Evolutionary conservation across 2,113 vertebrate species (phyloP).

Genomic region (Perccottus glenii): DNA sequence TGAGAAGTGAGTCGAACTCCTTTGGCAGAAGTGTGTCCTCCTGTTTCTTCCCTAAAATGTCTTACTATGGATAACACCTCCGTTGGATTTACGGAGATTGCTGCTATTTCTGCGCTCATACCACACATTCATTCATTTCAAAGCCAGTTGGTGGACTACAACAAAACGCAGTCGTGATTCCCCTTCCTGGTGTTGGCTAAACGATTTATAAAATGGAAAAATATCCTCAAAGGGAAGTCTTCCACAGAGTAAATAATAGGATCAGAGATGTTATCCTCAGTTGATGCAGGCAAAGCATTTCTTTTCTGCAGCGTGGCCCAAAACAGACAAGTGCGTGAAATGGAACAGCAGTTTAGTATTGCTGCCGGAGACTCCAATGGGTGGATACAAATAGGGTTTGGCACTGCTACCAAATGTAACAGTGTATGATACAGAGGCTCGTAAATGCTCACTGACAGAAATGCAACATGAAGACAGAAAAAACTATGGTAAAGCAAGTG

Average conservation of each 20-base stretch:
- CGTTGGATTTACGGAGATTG: slow-evolving; percentile 35
- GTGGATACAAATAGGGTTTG: slow-evolving; percentile 63
- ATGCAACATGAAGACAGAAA: slow-evolving; percentile 24
- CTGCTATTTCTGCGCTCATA: slow-evolving; percentile 30
- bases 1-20: slow-evolving; percentile 14
- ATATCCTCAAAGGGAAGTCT: slow-evolving; percentile 8
- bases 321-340: slow-evolving; percentile 66
- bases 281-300: slow-evolving; percentile 54
- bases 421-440: slow-evolving; percentile 57
- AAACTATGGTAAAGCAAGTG: too few species aligned
- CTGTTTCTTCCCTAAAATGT: slow-evolving; percentile 23
- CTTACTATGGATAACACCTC: slow-evolving; percentile 20
- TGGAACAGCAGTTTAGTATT: slow-evolving; percentile 64
- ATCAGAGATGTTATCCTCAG: slow-evolving; percentile 54
- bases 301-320: slow-evolving; percentile 54
- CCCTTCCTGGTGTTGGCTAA: slow-evolving; percentile 8
- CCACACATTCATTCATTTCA: slow-evolving; percentile 32
- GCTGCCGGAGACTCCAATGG: slow-evolving; percentile 55
- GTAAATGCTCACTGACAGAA: slow-evolving; percentile 64
- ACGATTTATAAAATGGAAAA: slow-evolving; percentile 14
- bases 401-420: slow-evolving; percentile 50
- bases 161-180: neutral
- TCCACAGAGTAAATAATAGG: slow-evolving; percentile 50
- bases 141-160: slow-evolving; percentile 26
- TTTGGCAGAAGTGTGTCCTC: neutral